These are phyloP conservation scores for Parazoanthus swiftii DNA, from an alignment of 92 coral and sea anemone genomes.

Conservation along the genomic window DNA sequence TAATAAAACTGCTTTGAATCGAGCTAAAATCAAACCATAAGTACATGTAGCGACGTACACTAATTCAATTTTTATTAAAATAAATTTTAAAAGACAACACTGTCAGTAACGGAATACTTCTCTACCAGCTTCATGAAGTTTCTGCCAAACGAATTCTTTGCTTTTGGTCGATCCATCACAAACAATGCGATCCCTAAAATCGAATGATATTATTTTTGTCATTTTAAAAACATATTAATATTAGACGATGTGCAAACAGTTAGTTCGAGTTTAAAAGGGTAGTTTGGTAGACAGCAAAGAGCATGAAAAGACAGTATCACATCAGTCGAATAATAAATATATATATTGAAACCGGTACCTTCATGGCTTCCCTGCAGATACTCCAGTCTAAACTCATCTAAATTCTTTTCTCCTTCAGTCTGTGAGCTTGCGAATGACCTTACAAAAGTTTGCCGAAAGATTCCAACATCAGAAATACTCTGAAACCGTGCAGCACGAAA, in stretches of 20 bases:
- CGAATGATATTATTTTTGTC: background rate
- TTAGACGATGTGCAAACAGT: too few relatives aligned
- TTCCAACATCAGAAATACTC: background rate
- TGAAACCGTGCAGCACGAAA: slow-evolving; percentile 24
- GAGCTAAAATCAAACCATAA: too few relatives aligned
- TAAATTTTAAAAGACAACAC: too few relatives aligned
- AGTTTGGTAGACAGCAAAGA: background rate
- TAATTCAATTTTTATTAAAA: too few relatives aligned
- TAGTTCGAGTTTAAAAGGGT: too few relatives aligned
- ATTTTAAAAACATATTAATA: background rate
- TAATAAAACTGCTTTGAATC: too few relatives aligned
- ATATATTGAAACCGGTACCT: slow-evolving; percentile 40
- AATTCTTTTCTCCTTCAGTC: slow-evolving; percentile 32
- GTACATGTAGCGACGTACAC: too few relatives aligned
- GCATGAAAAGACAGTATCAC: too few relatives aligned
- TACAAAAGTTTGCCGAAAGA: slow-evolving; percentile 4
- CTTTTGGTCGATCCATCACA: slow-evolving; percentile 91
- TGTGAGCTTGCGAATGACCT: slow-evolving; percentile 48
- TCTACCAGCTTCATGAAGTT: slow-evolving; percentile 77
- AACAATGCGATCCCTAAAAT: slow-evolving; percentile 83
- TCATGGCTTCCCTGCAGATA: slow-evolving; percentile 71
- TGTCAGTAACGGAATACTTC: background rate
- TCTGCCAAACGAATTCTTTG: slow-evolving; percentile 88
- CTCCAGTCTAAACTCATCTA: slow-evolving; percentile 78
- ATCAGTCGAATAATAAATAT: too few relatives aligned